Evolutionary conservation across 2,797 vertebrate genomes (phyloP).

Genomic region (Phoebastria nigripes): DNA sequence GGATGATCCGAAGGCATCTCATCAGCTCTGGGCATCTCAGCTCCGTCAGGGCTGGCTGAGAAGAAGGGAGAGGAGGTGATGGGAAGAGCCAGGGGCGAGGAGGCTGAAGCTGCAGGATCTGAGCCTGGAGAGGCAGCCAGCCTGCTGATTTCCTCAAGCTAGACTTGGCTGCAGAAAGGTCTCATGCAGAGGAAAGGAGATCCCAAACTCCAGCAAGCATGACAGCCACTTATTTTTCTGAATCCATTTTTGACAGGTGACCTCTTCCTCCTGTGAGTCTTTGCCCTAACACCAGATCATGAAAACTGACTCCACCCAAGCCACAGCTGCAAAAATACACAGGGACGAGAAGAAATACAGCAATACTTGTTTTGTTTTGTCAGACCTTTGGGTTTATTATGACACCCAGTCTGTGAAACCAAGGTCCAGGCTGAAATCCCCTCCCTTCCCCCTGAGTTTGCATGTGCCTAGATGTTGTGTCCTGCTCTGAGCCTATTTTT

Average conservation of each 20-base stretch:
- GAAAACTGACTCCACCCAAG: neutral
- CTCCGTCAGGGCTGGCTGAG: accelerated
- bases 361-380: neutral
- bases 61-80: neutral
- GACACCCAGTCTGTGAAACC: neutral
- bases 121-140: neutral
- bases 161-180: neutral
- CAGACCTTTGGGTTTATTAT: neutral
- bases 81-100: neutral
- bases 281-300: neutral
- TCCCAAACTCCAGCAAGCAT: neutral
- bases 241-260: neutral
- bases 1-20: neutral
- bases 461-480: neutral
- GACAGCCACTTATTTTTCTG: neutral
- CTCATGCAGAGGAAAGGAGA: neutral
- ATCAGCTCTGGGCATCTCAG: neutral
- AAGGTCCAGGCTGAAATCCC: neutral
- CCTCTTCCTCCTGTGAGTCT: neutral
- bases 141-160: neutral
- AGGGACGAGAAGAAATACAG: accelerated
- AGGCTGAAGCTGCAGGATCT: neutral
- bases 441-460: neutral
- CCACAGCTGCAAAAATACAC: neutral
- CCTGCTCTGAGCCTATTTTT: neutral